Percentiles rank a stretch among this genome's conserved stretches.
Conservation (phyloP, 2,113 vertebrate genomes). For the Procavia capensis region DNA sequence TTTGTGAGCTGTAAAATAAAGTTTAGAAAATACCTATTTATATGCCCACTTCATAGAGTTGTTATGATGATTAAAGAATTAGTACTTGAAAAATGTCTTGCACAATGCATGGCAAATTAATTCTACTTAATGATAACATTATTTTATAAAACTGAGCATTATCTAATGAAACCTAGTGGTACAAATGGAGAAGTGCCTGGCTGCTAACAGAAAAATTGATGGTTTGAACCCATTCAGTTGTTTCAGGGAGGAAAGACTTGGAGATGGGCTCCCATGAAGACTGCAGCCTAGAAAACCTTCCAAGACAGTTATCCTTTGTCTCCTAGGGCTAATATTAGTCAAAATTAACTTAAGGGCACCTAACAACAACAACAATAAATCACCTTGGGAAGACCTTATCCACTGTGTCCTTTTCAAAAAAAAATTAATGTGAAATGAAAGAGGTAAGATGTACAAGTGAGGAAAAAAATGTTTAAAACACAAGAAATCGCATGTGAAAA, state of each 20-base stretch:
- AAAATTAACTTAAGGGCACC: not conserved
- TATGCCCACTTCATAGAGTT: not conserved
- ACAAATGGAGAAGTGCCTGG: not conserved
- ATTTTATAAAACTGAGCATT: not conserved
- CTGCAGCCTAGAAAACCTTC: not conserved
- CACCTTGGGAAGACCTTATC: not conserved
- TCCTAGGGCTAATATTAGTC: not conserved
- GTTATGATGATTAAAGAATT: constrained; percentile 22
- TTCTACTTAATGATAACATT: not conserved
- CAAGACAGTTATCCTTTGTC: not conserved
- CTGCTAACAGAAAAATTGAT: not conserved
- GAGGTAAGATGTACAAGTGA: not conserved
- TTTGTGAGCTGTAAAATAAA: constrained; percentile 31
- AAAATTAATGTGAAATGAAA: not conserved
- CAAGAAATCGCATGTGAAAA: not conserved
- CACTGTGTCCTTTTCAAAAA: not conserved
- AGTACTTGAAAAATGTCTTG: not conserved
- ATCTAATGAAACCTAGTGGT: not conserved
- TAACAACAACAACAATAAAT: not conserved
- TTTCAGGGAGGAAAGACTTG: not conserved
- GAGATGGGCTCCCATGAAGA: not conserved
- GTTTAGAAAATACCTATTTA: not conserved
- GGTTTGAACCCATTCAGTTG: not conserved
- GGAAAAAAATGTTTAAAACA: not conserved
- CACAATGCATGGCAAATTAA: not conserved